Conservation (phyloP, 2,888 invertebrate genomes). For the Germaria angustata region DNA sequence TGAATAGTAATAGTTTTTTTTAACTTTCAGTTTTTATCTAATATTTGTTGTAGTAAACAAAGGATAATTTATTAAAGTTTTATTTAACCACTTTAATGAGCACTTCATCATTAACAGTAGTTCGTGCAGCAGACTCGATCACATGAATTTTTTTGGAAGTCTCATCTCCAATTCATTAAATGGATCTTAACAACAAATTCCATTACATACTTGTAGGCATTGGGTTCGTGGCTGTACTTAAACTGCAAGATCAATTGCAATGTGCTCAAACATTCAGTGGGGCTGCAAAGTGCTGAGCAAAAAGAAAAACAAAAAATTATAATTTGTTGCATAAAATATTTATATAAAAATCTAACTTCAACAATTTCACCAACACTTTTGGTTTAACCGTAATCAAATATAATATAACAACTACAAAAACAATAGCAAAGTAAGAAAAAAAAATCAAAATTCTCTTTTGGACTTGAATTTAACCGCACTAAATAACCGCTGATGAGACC, state of each 20-base stretch:
- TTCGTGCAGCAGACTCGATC: no score
- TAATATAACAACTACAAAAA: slow-evolving; percentile 34
- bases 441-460: slow-evolving; percentile 49
- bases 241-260: background rate
- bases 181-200: background rate
- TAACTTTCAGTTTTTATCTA: no score
- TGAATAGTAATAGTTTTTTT: no score
- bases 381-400: slow-evolving; percentile 56
- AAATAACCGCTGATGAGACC: slow-evolving; percentile 69
- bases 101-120: no score
- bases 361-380: slow-evolving; percentile 33
- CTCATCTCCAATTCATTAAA: no score
- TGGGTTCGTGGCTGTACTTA: background rate
- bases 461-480: slow-evolving; percentile 64
- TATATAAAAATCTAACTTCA: no score
- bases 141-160: no score
- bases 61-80: no score
- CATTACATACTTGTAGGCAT: slow-evolving; percentile 4
- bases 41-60: no score
- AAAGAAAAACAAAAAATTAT: no score
- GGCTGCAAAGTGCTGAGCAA: background rate
- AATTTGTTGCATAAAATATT: background rate
- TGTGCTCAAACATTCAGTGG: slow-evolving; percentile 28
- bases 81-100: no score
- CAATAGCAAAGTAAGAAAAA: slow-evolving; percentile 16